These are phyloP conservation scores for Morpho deidamia DNA, from an alignment of 2,888 invertebrate genomes.

Conservation along the genomic window DNA sequence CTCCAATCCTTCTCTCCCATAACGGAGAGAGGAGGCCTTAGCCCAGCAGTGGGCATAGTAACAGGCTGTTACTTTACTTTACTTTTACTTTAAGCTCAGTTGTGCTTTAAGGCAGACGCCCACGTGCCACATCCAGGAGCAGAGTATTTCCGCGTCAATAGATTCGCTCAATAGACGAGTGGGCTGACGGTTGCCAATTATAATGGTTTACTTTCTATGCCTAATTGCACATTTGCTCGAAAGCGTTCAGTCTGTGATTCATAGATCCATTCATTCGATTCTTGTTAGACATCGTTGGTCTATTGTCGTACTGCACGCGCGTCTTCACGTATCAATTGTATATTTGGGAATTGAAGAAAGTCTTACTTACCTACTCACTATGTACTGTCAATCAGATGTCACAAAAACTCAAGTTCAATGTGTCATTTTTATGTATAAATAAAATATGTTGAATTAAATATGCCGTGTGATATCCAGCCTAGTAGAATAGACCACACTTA, in stretches of 20 bases:
- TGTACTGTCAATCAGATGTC: constrained; percentile 5
- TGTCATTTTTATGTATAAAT: no score
- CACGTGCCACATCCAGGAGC: constrained; percentile 49
- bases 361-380: not conserved
- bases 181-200: constrained; percentile 60
- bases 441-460: no score
- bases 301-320: constrained; percentile 23
- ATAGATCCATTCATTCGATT: constrained; percentile 16
- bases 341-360: not conserved
- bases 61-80: no score
- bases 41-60: no score
- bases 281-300: constrained; percentile 10
- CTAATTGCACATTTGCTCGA: constrained; percentile 49
- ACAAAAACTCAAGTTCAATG: not conserved
- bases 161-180: constrained; percentile 47
- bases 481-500: no score
- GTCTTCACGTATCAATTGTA: not conserved
- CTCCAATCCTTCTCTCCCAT: no score
- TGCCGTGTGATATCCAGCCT: no score
- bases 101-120: constrained; percentile 27
- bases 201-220: constrained; percentile 65
- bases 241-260: constrained; percentile 38
- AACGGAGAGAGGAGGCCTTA: no score
- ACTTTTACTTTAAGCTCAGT: no score
- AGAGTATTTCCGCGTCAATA: constrained; percentile 47